Conservation (phyloP, 2,113 vertebrate genomes). For the Cryptomyrus ogoouensis region DNA sequence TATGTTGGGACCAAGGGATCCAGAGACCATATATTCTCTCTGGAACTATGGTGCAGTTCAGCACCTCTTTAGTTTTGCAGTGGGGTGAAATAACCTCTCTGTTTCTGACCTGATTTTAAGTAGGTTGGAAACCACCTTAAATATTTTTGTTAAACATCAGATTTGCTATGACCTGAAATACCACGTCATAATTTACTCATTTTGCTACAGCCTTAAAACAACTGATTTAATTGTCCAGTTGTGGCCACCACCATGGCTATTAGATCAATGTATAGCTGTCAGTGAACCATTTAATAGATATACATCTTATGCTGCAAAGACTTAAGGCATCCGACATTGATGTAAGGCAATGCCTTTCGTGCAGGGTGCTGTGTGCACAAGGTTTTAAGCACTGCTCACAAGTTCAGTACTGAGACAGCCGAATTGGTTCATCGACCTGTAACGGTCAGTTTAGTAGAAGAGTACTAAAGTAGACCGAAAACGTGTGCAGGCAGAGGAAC, state of each 20-base stretch:
- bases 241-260: not conserved
- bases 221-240: not conserved
- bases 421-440: not conserved
- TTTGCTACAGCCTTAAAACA: constrained; percentile 2
- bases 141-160: not conserved
- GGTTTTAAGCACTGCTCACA: not conserved
- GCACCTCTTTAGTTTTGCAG: constrained; percentile 7
- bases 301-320: not conserved
- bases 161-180: not conserved
- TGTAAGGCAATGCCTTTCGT: not conserved
- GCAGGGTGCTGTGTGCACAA: not conserved
- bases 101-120: not conserved
- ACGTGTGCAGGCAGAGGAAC: not conserved
- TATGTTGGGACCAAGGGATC: constrained; percentile 39
- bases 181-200: not conserved
- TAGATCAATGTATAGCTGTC: not conserved
- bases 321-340: not conserved
- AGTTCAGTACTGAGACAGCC: not conserved
- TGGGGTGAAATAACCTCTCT: not conserved
- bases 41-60: constrained; percentile 23
- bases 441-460: not conserved
- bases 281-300: not conserved
- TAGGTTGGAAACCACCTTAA: not conserved
- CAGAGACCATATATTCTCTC: constrained; percentile 25
- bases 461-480: not conserved